Percentiles rank a stretch among this genome's conserved stretches.
phyloP scores from a whole-genome alignment of 2,888 invertebrate species.

The Cremastinae sp. region DNA sequence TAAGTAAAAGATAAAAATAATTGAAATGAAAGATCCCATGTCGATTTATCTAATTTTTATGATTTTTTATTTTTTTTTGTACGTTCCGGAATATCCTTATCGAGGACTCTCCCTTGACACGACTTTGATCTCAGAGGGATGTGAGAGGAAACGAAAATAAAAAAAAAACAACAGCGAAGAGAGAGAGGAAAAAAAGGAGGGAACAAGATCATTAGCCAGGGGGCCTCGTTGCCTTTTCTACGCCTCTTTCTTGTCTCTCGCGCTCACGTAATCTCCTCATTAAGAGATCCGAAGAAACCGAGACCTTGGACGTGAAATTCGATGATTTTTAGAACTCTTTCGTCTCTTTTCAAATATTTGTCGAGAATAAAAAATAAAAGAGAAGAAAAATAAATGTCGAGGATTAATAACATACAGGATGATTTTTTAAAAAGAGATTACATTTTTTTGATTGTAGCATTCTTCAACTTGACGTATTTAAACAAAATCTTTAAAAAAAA shows the following conservation, averaged over 20 bases:
- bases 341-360: no score
- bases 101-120: slow-evolving; percentile 45
- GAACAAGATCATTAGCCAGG: slow-evolving; percentile 69
- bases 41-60: no score
- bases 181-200: slow-evolving; percentile 40
- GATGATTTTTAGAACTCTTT: no score
- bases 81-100: slow-evolving; percentile 27
- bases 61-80: no score
- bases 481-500: no score
- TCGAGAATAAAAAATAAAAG: no score
- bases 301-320: neutral
- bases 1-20: neutral
- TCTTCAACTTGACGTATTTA: no score
- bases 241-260: slow-evolving; percentile 38
- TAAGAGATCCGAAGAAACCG: neutral
- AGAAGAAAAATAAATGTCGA: no score
- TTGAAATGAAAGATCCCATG: neutral
- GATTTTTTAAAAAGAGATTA: no score
- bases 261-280: no score
- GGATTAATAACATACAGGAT: no score
- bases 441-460: no score
- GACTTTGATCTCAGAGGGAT: slow-evolving; percentile 56
- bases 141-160: slow-evolving; percentile 14
- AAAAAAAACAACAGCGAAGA: slow-evolving; percentile 9
- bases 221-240: slow-evolving; percentile 54